A percentile compares a stretch with the other conserved stretches of the same genome.
Evolutionary conservation across 2,888 invertebrate species (phyloP).

Genomic region (Rhamphomyia laevipes): DNA sequence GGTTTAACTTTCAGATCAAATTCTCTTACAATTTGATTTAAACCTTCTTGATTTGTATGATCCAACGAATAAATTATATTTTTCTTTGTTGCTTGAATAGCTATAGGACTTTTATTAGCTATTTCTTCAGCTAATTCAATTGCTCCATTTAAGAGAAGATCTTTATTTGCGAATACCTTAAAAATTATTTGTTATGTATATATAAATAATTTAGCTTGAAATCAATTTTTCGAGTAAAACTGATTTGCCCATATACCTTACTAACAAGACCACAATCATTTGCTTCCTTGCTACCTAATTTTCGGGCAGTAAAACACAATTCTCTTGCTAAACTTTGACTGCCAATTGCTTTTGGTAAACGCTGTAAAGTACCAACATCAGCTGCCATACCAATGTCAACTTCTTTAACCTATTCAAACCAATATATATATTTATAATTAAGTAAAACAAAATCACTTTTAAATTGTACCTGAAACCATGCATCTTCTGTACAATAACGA

Average conservation of each 20-base stretch:
- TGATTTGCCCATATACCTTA: constrained; percentile 43
- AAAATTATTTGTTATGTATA: too few relatives aligned
- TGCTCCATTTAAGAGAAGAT: constrained; percentile 53
- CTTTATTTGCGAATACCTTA: constrained; percentile 27
- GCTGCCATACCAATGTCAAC: constrained; percentile 81
- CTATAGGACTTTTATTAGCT: constrained; percentile 80
- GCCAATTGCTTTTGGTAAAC: constrained; percentile 79
- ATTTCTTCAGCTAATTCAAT: constrained; percentile 66
- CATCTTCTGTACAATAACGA: constrained; percentile 77
- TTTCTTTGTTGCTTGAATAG: constrained; percentile 82
- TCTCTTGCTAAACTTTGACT: constrained; percentile 80
- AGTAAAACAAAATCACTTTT: too few relatives aligned
- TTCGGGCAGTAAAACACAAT: constrained; percentile 75
- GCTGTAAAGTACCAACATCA: constrained; percentile 88
- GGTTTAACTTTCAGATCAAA: background rate
- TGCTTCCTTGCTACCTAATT: constrained; percentile 72
- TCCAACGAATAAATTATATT: constrained; percentile 78
- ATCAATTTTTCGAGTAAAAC: background rate
- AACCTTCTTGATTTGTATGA: constrained; percentile 72
- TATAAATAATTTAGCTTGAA: too few relatives aligned
- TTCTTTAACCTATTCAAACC: constrained; percentile 49
- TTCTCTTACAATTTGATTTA: constrained; percentile 77
- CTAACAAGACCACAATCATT: constrained; percentile 72
- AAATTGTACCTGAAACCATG: constrained; percentile 62
- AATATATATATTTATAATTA: too few relatives aligned